phyloP scores from a whole-genome alignment of 2,888 invertebrate genomes.

The Tachina fera region DNA sequence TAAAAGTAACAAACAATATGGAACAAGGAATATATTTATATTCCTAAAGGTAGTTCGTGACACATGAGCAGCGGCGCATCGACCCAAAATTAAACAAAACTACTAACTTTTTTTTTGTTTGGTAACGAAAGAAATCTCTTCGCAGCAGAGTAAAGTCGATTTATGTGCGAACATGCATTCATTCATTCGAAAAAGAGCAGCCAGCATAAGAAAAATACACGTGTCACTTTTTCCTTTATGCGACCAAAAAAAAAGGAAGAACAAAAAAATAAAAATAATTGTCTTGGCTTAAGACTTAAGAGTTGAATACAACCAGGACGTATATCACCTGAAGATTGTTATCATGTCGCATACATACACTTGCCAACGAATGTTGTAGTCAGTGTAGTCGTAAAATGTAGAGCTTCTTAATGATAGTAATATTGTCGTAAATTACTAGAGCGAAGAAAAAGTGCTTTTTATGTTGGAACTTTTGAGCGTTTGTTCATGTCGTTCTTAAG shows the following conservation, averaged over 20 bases:
- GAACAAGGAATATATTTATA: constrained; percentile 41
- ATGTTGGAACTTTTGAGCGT: not conserved
- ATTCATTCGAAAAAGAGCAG: constrained; percentile 23
- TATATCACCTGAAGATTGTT: constrained; percentile 72
- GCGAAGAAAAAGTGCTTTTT: constrained; percentile 30
- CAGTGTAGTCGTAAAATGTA: not conserved
- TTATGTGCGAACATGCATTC: constrained; percentile 70
- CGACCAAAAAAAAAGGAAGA: constrained; percentile 13
- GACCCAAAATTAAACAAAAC: constrained; percentile 67
- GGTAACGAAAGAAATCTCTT: constrained; percentile 44
- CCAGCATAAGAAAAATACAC: constrained; percentile 59
- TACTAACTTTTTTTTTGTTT: constrained; percentile 47
- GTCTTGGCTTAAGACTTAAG: constrained; percentile 34
- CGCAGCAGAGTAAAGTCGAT: constrained; percentile 55
- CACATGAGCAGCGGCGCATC: constrained; percentile 68
- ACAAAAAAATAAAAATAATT: constrained; percentile 20
- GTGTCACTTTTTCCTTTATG: constrained; percentile 60
- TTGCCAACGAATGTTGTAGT: constrained; percentile 70
- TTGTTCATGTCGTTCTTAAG: constrained; percentile 23
- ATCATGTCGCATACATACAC: constrained; percentile 70
- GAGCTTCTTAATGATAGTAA: constrained; percentile 72
- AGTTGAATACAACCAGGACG: constrained; percentile 53
- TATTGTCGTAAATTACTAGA: constrained; percentile 72
- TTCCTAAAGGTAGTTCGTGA: constrained; percentile 63
- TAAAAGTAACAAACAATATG: not conserved